A percentile compares a stretch with the other conserved stretches of the same genome.
These are phyloP conservation scores for Tylochromis polylepis DNA, from an alignment of 2,113 vertebrate genomes.

Conservation along the genomic window DNA sequence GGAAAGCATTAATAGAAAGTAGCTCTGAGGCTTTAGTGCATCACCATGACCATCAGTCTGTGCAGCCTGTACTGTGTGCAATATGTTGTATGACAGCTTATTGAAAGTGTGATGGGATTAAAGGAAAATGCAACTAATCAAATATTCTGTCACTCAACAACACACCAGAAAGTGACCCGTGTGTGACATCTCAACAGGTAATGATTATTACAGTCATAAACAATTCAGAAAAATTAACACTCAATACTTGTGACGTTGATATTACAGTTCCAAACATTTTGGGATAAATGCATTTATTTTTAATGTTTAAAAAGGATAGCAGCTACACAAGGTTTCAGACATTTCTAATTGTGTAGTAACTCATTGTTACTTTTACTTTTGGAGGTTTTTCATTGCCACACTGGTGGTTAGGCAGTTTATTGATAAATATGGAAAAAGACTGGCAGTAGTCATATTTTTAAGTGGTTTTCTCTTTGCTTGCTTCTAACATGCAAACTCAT, in stretches of 20 bases:
- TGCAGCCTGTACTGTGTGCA: neutral
- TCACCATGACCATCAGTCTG: neutral
- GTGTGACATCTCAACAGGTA: neutral
- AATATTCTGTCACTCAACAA: neutral
- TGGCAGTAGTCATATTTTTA: neutral
- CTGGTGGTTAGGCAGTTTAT: neutral
- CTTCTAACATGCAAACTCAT: no score
- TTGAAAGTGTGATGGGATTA: neutral
- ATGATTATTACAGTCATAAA: neutral
- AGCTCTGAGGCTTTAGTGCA: neutral
- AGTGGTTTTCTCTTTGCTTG: neutral
- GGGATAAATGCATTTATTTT: neutral
- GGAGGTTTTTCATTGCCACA: neutral
- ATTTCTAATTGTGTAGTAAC: neutral
- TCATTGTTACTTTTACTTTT: neutral
- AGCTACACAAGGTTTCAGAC: neutral
- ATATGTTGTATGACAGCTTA: neutral
- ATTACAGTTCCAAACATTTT: neutral
- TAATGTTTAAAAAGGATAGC: neutral
- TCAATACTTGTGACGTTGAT: neutral
- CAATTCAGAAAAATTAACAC: neutral
- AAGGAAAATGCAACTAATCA: neutral
- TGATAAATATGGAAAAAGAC: neutral
- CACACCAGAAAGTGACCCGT: neutral
- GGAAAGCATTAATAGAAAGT: slow-evolving; percentile 21